Evolutionary conservation across 2,113 vertebrate species (phyloP), one percentile per base, ranked within the genome.

Genomic region (Trematocara zebra): DNA sequence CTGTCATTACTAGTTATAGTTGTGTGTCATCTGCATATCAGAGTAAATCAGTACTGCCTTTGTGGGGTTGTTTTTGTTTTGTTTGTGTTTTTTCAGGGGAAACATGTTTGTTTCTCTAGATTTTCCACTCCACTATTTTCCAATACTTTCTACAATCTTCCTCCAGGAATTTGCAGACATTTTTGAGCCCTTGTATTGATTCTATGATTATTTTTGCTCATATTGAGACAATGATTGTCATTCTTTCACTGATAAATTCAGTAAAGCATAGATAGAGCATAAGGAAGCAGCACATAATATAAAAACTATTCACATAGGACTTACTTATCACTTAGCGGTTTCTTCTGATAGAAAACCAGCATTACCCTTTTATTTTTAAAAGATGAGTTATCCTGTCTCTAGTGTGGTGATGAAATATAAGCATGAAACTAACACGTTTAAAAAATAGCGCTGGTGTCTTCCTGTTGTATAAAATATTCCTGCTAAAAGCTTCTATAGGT

Each of bases 81-180:
- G 61, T 14, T 20, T 37, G 1, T 67, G 6, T 14, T 0, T 67
- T 67, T 67, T 35, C 10, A 7, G 11, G 11, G 61, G 33, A 67
- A 67, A 67, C 33, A 3, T 40, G 18, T 37, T 67, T 40, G 33
- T 67, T 37, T 40, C 18, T 67, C 18, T 37, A 2, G 18, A 20
- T 67, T 67, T 67, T 40, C 35, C 0, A 0, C 61, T 67, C 31
- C 18, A 37, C 35, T 1, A 18, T 40, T 37, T 67, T 2, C 33
- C n/a, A 14, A 2, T 40, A 5, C 33, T 67, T 67, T 40, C 61
- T 67, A 40, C 17, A 40, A 67, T 67, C 35, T 40, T 11, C 0
- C 61, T 67, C 4, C 61, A 67, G 2, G 35, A 67, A 40, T 64
- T 59, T 4, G 56, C 57, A 59, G 3, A 33, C 28, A 61, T 11